Base-by-base conservation (phyloP, 2,797 vertebrate genomes). In the Bradypodion pumilum region DNA sequence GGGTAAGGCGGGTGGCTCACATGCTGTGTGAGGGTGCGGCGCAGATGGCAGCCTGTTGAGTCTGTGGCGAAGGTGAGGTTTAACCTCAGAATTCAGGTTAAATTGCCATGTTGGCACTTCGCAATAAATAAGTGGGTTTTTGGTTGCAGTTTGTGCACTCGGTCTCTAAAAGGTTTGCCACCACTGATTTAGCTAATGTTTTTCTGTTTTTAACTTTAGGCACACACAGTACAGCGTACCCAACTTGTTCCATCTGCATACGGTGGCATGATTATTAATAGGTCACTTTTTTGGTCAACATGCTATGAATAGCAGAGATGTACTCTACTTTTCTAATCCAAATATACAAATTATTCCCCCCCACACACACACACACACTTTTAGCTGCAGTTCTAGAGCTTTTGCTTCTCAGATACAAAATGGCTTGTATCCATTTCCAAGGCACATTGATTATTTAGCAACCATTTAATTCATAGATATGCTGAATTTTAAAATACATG, bases 391-490 rank as follows among this genome's bases (percentile, higher is more conserved):
- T 62, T 87, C 79, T 37, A n/a, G 37, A 40, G 9, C 44, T 74
- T 52, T 83, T 2, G 0, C 86, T 88, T 77, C 85, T 1, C 79
- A 80, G 88, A 92, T 91, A 85, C 63, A 85, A 85, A 90, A 86
- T 89, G 63, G 86, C 86, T 70, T 78, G 85, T 7, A 0, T 82
- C 0, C 87, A 8, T 32, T 82, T 85, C 80, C 15, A 73, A 88
- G 35, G 59, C 89, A 89, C 15, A 74, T 12, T 9, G 70, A 59
- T 85, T 70, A 46, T 35, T 40, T 84, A 89, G 83, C 74, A 87
- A 83, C 85, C 87, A 75, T 72, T 90, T 91, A 90, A 91, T 89
- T 81, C 86, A 87, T 52, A 44, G 15, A n/a, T 21, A 68, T 9
- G 56, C 79, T 90, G 84, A 88, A 89, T 89, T 27, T 79, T 70